Evolutionary conservation across 2,888 invertebrate species (phyloP), one percentile per base, ranked within the genome.

Genomic region (Chrysomela aeneicollis): DNA sequence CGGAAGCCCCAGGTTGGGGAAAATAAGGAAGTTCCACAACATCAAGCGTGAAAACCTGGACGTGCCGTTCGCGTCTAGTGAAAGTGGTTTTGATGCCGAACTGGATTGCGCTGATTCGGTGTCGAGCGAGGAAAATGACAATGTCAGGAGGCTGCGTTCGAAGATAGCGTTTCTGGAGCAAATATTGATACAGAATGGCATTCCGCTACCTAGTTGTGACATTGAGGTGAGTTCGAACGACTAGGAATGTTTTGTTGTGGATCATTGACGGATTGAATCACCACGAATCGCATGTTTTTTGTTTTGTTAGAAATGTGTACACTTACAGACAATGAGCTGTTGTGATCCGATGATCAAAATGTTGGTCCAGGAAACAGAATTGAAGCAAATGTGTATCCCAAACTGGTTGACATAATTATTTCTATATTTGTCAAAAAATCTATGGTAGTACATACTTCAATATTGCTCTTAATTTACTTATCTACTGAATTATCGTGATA

Each of bases 1-100:
- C 83, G 79, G 82, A 75, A 88, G 87, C 79, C 88, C 88, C 2
- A 82, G 87, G 1, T 76, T 87, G 66, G 87, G 87, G 19, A 89
- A 89, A 80, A 83, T 88, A 49, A 83, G 88, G 52, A 87, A 87
- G 76, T 87, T 85, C 74, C 84, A 83, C 69, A 82, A 82, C 46
- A 80, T 59, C 77, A 68, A 69, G 79, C 81, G 65, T 78, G 84
- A 75, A 73, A 80, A 26, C 79, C 80, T 73, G 77, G 85, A 85
- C 69, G 71, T 79, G 21, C 79, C 79, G 3, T 77, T 80, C 50
- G 74, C 77, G 3, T 79, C 81, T 2, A 82, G 80, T 69, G 82
- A 83, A 64, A 83, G 81, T 66, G 83, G 83, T 12, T 80, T 84
- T 64, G 83, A 83, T 68, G 81, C 82, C 4, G 83, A 83, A 72